A percentile compares a stretch with the other conserved stretches of the same genome.
Evolutionary conservation across 2,888 invertebrate genomes (phyloP).

Genomic region (Hecatera dysodea): DNA sequence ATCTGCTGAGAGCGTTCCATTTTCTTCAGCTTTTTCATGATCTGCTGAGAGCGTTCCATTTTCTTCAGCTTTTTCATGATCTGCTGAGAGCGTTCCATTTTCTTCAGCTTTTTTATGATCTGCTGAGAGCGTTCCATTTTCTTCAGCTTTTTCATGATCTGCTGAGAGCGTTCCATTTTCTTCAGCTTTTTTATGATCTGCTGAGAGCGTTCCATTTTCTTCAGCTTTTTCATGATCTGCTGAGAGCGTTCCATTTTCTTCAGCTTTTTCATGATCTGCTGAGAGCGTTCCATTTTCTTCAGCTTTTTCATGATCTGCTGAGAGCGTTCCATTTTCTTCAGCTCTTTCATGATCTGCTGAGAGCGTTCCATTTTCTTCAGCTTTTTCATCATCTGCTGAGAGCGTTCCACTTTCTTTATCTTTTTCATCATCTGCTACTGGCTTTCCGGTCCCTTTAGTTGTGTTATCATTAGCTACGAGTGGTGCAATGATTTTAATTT

Average conservation of each 20-base stretch:
- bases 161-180: not conserved
- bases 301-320: not conserved
- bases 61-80: rapidly evolving
- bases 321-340: not conserved
- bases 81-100: not conserved
- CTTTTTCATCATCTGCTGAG: not conserved
- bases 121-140: not conserved
- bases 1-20: not conserved
- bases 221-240: not conserved
- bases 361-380: not conserved
- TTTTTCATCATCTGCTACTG: no score
- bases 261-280: not conserved
- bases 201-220: not conserved
- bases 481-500: no score
- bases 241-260: not conserved
- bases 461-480: rapidly evolving
- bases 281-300: not conserved
- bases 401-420: not conserved
- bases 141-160: not conserved
- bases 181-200: not conserved
- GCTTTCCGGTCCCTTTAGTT: no score
- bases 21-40: not conserved
- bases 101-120: rapidly evolving
- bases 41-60: not conserved
- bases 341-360: not conserved